A percentile compares a stretch with the other conserved stretches of the same genome.
phyloP scores from a whole-genome alignment of 2,888 invertebrate genomes.

The Drosophila prostipennis region DNA sequence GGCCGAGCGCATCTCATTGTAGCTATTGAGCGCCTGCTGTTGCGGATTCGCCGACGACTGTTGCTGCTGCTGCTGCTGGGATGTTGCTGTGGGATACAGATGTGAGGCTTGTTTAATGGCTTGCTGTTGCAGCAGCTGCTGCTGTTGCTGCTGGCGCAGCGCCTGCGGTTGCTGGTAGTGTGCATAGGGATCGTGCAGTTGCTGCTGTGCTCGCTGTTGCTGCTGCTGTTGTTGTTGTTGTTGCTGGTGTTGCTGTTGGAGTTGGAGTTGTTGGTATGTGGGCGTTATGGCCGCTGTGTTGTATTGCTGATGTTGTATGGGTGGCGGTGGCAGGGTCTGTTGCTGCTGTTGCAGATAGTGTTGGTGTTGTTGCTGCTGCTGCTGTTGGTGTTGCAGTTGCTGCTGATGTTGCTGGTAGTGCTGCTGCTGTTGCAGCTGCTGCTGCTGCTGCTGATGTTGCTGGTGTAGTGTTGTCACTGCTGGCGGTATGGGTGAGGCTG shows the following conservation, averaged over 20 bases:
- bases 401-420: slow-evolving; percentile 53
- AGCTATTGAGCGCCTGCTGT: slow-evolving; percentile 75
- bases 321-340: slow-evolving; percentile 82
- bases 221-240: slow-evolving; percentile 67
- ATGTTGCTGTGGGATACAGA: slow-evolving; percentile 82
- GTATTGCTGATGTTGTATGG: slow-evolving; percentile 84
- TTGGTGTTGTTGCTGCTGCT: slow-evolving; percentile 69
- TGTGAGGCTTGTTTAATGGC: slow-evolving; percentile 83
- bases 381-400: slow-evolving; percentile 56
- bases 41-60: slow-evolving; percentile 57
- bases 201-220: slow-evolving; percentile 61
- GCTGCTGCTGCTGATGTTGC: slow-evolving; percentile 62
- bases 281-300: slow-evolving; percentile 83
- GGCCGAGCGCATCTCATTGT: slow-evolving; percentile 82
- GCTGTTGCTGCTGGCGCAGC: slow-evolving; percentile 75
- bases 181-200: slow-evolving; percentile 68
- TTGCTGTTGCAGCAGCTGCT: slow-evolving; percentile 72
- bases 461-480: slow-evolving; percentile 62
- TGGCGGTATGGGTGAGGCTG: slow-evolving; percentile 62
- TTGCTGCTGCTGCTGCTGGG: slow-evolving; percentile 65
- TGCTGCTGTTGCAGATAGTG: slow-evolving; percentile 73
- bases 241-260: slow-evolving; percentile 70
- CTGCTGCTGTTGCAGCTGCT: slow-evolving; percentile 30
- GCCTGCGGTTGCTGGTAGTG: slow-evolving; percentile 72
- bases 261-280: slow-evolving; percentile 75